Base-by-base conservation (phyloP, 2,113 vertebrate genomes). In the Bungarus multicinctus region DNA sequence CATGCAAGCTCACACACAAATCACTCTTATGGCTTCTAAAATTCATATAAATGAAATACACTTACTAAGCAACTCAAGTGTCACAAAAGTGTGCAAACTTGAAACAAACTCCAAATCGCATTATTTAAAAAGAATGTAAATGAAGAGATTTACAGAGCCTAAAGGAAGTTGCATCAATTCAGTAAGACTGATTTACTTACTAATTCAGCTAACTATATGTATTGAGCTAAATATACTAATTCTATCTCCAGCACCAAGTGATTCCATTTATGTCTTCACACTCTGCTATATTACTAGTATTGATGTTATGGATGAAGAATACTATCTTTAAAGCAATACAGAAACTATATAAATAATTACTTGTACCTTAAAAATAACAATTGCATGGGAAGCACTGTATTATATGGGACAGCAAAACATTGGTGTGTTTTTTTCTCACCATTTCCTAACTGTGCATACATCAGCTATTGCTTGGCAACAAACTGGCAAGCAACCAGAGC, bases 351-450 rank as follows among this genome's bases (percentile, higher is more conserved):
- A 96, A 97, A 95, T 95, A 96, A 96, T 94, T 92, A 94, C 87
- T 95, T 87, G 39, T 90, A 95, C 34, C 93, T 91, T 96, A 96
- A 98, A 97, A 97, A 97, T 95, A 97, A 88, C 9, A 93, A 95
- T 93, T 54, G 91, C 45, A 94, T 95, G n/a, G 92, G 96, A 96
- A 95, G 94, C 39, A 88, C 27, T 16, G 10, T 74, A 95, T 94
- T 88, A 94, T 95, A 96, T 94, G 14, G 53, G 88, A 85, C 47
- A 74, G 2, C 3, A 55, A 94, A 94, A 96, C 89, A 93, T 60
- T 94, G 54, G 57, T 94, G 55, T 3, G 91, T 57, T 96, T 57
- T 69, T 96, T 97, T 96, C 91, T 90, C 94, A 96, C 89, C 87
- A 95, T 87, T 96, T 97, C 95, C 94, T 96, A 91, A 55, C 69